phyloP scores from a whole-genome alignment of 2,888 invertebrate species.

The Aethes cnicana region DNA sequence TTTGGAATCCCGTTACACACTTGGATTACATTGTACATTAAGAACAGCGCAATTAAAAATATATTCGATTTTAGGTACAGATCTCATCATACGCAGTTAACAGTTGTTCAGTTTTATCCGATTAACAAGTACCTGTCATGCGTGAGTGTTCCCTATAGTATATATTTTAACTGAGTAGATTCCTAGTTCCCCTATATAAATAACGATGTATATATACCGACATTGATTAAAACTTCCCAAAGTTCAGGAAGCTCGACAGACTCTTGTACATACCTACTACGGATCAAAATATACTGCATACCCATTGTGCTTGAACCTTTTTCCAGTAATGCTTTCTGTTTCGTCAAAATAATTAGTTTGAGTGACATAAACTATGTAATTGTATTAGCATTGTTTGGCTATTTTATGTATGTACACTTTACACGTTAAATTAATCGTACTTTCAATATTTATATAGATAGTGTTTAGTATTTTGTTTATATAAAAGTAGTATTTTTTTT shows the following conservation, averaged over 20 bases:
- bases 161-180: constrained; percentile 38
- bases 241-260: constrained; percentile 56
- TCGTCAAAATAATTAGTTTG: constrained; percentile 33
- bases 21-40: no score
- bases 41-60: no score
- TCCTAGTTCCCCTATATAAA: constrained; percentile 17
- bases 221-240: constrained; percentile 54
- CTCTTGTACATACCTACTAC: constrained; percentile 10
- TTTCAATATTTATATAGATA: no score
- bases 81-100: constrained; percentile 78
- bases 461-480: no score
- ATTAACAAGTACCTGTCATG: constrained; percentile 58
- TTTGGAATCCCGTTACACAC: no score
- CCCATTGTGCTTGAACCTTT: constrained; percentile 24
- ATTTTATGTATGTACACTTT: constrained; percentile 62
- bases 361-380: constrained; percentile 32
- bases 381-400: constrained; percentile 71
- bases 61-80: constrained; percentile 40
- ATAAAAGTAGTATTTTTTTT: no score
- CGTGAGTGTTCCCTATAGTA: constrained; percentile 50
- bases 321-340: constrained; percentile 33
- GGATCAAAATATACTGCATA: background rate
- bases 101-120: constrained; percentile 63
- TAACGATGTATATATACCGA: constrained; percentile 33
- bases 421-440: constrained; percentile 27